phyloP scores from a whole-genome alignment of 37 sponge, comb jelly and placozoan species.

The Spongilla lacustris region DNA sequence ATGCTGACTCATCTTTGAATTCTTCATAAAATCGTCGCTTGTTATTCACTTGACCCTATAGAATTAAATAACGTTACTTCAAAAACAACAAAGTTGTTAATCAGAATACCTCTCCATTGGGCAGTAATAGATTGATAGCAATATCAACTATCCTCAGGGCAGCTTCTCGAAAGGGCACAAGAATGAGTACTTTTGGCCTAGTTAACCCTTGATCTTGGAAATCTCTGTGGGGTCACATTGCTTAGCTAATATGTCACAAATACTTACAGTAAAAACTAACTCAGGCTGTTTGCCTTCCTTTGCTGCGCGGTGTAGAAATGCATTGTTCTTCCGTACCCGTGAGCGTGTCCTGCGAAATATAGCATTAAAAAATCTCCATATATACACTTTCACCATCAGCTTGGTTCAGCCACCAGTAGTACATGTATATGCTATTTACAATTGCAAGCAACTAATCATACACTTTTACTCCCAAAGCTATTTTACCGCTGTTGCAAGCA shows the following conservation, averaged over 20 bases:
- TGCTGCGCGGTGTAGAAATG: slow-evolving; percentile 36
- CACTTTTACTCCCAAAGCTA: too few species aligned
- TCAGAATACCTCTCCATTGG: slow-evolving; percentile 56
- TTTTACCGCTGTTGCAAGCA: too few species aligned
- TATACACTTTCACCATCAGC: too few species aligned
- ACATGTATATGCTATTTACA: too few species aligned
- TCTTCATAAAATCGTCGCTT: slow-evolving; percentile 78
- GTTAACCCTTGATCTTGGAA: slow-evolving; percentile 93
- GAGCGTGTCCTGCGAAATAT: slow-evolving; percentile 56
- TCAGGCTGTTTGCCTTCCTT: slow-evolving; percentile 60
- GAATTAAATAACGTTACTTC: too few species aligned
- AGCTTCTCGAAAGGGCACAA: slow-evolving; percentile 92
- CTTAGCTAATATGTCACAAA: not conserved
- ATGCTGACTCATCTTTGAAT: slow-evolving; percentile 31
- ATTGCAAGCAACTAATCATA: too few species aligned
- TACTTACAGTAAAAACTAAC: slow-evolving; percentile 8
- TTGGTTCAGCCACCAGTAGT: too few species aligned
- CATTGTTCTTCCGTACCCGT: slow-evolving; percentile 86
- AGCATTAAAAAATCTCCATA: not conserved
- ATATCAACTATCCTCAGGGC: slow-evolving; percentile 70
- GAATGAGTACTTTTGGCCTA: slow-evolving; percentile 89
- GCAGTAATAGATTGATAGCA: slow-evolving; percentile 57
- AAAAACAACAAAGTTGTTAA: too few species aligned
- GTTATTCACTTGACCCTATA: slow-evolving; percentile 79
- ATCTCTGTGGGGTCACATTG: slow-evolving; percentile 30